phyloP scores from a whole-genome alignment of 2,888 invertebrate genomes.

The Hypomecis atomaria region DNA sequence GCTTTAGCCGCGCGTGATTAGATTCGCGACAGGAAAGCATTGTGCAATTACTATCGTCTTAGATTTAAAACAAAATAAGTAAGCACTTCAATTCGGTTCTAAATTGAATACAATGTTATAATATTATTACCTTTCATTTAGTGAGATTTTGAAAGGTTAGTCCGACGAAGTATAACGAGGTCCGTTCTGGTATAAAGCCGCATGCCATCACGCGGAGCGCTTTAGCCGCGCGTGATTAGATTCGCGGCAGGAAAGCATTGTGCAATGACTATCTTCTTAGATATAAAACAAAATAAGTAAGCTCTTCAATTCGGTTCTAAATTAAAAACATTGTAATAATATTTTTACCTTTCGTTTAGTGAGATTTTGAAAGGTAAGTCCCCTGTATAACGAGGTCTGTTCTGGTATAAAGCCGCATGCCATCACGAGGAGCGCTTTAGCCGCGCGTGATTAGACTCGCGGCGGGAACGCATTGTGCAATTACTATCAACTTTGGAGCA shows the following conservation, averaged over 20 bases:
- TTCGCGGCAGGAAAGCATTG: constrained; percentile 52
- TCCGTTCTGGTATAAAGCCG: constrained; percentile 7
- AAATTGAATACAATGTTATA: too few species aligned
- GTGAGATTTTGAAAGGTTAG: too few species aligned
- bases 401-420: constrained; percentile 32
- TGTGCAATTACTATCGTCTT: constrained; percentile 44
- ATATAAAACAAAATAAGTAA: too few species aligned
- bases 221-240: constrained; percentile 60
- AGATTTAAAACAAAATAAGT: too few species aligned
- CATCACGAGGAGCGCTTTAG: constrained; percentile 55
- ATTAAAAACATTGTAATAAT: too few species aligned
- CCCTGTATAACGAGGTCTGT: constrained; percentile 1
- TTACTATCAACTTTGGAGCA: constrained; percentile 42
- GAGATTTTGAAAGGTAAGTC: neutral
- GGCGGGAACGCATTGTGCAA: constrained; percentile 51
- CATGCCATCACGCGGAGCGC: constrained; percentile 53
- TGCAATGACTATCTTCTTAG: constrained; percentile 33
- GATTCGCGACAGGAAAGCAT: constrained; percentile 50
- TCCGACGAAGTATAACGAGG: neutral
- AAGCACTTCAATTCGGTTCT: too few species aligned
- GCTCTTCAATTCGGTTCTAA: too few species aligned
- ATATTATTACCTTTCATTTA: too few species aligned
- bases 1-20: constrained; percentile 60
- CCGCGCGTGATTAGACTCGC: constrained; percentile 59
- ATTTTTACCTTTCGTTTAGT: too few species aligned